Conservation (phyloP, 1,140 invertebrate species). For the Ctenoplectra terminalis region DNA sequence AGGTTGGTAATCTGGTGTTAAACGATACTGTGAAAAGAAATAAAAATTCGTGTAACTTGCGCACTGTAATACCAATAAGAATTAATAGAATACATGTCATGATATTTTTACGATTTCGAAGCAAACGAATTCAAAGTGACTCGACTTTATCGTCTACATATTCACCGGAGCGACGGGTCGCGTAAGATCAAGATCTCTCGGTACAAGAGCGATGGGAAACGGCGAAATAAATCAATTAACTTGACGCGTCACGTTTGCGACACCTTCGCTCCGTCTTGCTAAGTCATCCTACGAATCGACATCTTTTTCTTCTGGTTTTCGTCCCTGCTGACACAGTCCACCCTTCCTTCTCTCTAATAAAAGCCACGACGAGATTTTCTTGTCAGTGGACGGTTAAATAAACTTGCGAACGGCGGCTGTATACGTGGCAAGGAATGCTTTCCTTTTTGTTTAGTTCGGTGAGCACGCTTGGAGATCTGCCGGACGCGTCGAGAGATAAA, state of each 20-base stretch:
- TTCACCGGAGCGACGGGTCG: slow-evolving; percentile 19
- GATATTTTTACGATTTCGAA: too few relatives aligned
- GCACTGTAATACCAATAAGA: too few relatives aligned
- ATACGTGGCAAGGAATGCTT: slow-evolving; percentile 15
- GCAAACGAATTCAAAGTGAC: not conserved
- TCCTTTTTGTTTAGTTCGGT: slow-evolving; percentile 32
- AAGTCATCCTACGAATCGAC: slow-evolving; percentile 47
- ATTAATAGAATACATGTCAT: too few relatives aligned
- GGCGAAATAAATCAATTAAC: slow-evolving; percentile 66
- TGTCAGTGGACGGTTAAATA: slow-evolving; percentile 65
- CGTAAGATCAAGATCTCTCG: slow-evolving; percentile 21
- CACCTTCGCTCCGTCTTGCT: slow-evolving; percentile 43
- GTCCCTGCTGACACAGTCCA: not conserved
- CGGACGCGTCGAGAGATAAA: slow-evolving; percentile 70
- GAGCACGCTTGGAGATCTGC: slow-evolving; percentile 20
- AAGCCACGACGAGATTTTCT: slow-evolving; percentile 65
- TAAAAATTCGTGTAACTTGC: too few relatives aligned
- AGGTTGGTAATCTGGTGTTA: too few relatives aligned
- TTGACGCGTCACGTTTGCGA: slow-evolving; percentile 32
- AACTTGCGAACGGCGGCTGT: slow-evolving; percentile 49
- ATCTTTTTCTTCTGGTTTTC: not conserved
- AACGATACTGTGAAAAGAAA: too few relatives aligned
- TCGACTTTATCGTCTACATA: not conserved
- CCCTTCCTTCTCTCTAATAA: slow-evolving; percentile 52
- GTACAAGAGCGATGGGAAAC: slow-evolving; percentile 42